Conservation (phyloP, 2,113 vertebrate species). For the Phylloscopus trochiloides region DNA sequence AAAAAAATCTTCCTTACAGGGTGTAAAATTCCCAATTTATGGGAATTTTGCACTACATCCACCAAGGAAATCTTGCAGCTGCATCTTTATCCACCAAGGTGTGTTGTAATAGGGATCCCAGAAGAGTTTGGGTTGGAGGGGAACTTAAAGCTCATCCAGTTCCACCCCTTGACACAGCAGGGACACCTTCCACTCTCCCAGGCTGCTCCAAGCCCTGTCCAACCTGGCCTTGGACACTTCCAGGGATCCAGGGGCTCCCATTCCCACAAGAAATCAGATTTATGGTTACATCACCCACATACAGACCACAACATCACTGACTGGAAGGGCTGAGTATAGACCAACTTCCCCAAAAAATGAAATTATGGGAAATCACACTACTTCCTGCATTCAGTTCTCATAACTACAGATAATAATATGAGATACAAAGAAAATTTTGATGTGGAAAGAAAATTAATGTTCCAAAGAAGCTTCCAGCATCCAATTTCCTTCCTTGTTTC, state of each 20-base stretch:
- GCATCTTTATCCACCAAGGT: not conserved
- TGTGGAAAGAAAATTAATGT: not conserved
- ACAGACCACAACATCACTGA: fast-evolving
- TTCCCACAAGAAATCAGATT: not conserved
- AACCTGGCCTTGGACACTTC: not conserved
- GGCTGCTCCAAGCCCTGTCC: fast-evolving
- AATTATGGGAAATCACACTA: not conserved
- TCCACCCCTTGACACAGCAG: not conserved
- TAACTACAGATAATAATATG: not conserved
- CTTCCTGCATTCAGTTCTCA: not conserved
- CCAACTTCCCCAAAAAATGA: not conserved
- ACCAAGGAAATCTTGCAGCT: not conserved
- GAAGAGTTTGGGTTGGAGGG: not conserved
- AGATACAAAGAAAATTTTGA: not conserved
- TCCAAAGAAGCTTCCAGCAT: not conserved
- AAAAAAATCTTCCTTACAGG: not conserved
- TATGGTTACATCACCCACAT: not conserved
- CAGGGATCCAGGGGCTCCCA: not conserved
- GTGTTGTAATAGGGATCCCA: not conserved
- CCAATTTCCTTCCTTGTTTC: not conserved
- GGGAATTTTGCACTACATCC: not conserved
- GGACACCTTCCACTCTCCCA: not conserved
- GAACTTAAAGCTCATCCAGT: fast-evolving
- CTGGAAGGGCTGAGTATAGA: not conserved
- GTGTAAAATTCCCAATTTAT: not conserved